Base-by-base conservation (phyloP, 1,140 invertebrate genomes). In the Drosophila arizonae region DNA sequence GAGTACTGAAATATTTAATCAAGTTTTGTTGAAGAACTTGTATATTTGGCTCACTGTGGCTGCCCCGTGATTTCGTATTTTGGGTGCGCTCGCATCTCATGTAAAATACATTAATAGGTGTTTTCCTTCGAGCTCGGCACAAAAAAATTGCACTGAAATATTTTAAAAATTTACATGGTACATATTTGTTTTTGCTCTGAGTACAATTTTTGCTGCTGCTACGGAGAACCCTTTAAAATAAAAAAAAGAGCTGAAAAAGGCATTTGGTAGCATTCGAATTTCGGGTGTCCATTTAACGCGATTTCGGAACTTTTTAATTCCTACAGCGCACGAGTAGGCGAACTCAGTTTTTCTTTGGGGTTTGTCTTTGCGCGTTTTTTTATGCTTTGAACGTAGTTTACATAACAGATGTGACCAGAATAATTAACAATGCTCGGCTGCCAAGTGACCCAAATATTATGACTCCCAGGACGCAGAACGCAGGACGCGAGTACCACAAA, bases 351-450 rank as follows among this genome's bases (percentile, higher is more conserved):
- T 60, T 67, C 63, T 65, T 61, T 71, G 63, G 63, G 72, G 60
- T 58, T 73, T 63, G 41, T 51, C 24, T 52, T 76, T 39, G 57
- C 36, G 46, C 61, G 33, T 33, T 64, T 76, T 77, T 84, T 84
- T 79, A 76, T 72, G 72, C 64, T 51, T 54, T 54, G 67, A 60
- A 76, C 77, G 62, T 79, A 85, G 80, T 85, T 84, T 84, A 85
- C 80, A 85, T 85, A 80, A 74, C 80, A 84, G 80, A 85, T 84
- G 80, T 84, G 80, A 84, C 81, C 80, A 84, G 80, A 80, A 84
- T 84, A 84, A 84, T 84, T 84, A 84, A 84, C 81, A 84, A 77
- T 78, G 77, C 50, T 66, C 57, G 36, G 57, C 43, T 60, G 54
- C 26, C 68, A 70, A 54, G 54, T 72, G 73, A 80, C 81, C 81